Conservation (phyloP, 2,113 vertebrate genomes). For the Boleophthalmus pectinirostris region DNA sequence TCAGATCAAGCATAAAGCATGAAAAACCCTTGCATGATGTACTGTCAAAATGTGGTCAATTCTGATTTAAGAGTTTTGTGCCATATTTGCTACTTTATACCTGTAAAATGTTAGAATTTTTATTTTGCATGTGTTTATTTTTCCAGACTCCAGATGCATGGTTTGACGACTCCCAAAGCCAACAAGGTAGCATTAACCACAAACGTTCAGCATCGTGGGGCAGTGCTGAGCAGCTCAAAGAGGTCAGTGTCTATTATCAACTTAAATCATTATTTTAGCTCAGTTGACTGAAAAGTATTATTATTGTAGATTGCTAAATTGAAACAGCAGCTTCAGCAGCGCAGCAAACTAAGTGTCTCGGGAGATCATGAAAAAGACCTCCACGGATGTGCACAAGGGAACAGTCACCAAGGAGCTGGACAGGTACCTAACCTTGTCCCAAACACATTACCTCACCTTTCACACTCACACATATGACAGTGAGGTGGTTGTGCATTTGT, state of each 20-base stretch:
- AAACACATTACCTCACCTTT: slow-evolving; percentile 17
- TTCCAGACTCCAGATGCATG: slow-evolving; percentile 85
- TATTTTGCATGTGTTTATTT: slow-evolving; percentile 14
- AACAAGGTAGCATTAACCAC: slow-evolving; percentile 69
- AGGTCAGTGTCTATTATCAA: slow-evolving; percentile 68
- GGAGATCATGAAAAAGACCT: slow-evolving; percentile 79
- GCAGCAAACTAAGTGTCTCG: slow-evolving; percentile 72
- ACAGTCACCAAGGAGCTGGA: slow-evolving; percentile 60
- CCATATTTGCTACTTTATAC: neutral
- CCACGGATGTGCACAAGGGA: slow-evolving; percentile 72
- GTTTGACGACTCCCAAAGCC: slow-evolving; percentile 73
- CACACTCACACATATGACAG: neutral
- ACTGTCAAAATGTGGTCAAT: neutral
- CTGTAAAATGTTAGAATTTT: neutral
- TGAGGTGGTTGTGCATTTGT: neutral
- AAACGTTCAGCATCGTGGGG: slow-evolving; percentile 89
- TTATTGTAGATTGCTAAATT: slow-evolving; percentile 81
- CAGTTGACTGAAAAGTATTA: slow-evolving; percentile 37
- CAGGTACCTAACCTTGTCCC: slow-evolving; percentile 49
- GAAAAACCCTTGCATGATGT: slow-evolving; percentile 6
- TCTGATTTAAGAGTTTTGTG: neutral
- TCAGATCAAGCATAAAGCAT: slow-evolving; percentile 31
- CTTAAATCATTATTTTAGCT: neutral
- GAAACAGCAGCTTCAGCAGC: slow-evolving; percentile 86
- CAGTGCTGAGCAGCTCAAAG: slow-evolving; percentile 82